These are phyloP conservation scores for Montipora foliosa DNA, from an alignment of 64 coral and sea anemone genomes.

Conservation along the genomic window DNA sequence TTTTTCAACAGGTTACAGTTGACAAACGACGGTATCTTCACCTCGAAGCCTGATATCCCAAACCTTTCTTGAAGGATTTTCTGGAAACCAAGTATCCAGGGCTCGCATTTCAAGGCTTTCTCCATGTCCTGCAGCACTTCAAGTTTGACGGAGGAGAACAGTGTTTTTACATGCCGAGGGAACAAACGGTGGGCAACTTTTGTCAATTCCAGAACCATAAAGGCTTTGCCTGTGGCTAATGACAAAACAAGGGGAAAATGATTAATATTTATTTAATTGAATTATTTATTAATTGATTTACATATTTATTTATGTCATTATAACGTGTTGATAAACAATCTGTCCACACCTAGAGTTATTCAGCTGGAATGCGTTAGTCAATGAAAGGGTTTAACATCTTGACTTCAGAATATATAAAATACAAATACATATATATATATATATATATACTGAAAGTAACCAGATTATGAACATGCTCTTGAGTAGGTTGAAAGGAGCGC, in stretches of 20 bases:
- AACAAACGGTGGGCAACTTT: slow-evolving; percentile 33
- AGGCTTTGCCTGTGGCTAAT: slow-evolving; percentile 40
- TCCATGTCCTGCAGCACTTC: slow-evolving; percentile 2
- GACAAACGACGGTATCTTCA: slow-evolving; percentile 24
- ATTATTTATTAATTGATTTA: too few species aligned
- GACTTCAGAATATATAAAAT: too few species aligned
- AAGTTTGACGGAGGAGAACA: neutral
- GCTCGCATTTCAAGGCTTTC: neutral
- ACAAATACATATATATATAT: too few species aligned
- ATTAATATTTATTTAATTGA: too few species aligned
- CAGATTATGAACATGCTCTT: too few species aligned
- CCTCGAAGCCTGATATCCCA: slow-evolving; percentile 29
- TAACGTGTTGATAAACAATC: too few species aligned
- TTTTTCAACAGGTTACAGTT: neutral
- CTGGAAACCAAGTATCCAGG: slow-evolving; percentile 39
- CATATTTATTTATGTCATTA: too few species aligned
- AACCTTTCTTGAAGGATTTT: slow-evolving; percentile 1
- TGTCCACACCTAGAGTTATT: too few species aligned
- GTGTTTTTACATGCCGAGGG: neutral
- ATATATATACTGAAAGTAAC: too few species aligned
- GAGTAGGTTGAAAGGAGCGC: too few species aligned
- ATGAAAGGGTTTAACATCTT: too few species aligned
- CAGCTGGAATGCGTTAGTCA: too few species aligned
- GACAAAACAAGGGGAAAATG: neutral
- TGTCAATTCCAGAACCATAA: slow-evolving; percentile 4